phyloP scores from a whole-genome alignment of 2,113 vertebrate genomes.

The Trematocara macrostoma region DNA sequence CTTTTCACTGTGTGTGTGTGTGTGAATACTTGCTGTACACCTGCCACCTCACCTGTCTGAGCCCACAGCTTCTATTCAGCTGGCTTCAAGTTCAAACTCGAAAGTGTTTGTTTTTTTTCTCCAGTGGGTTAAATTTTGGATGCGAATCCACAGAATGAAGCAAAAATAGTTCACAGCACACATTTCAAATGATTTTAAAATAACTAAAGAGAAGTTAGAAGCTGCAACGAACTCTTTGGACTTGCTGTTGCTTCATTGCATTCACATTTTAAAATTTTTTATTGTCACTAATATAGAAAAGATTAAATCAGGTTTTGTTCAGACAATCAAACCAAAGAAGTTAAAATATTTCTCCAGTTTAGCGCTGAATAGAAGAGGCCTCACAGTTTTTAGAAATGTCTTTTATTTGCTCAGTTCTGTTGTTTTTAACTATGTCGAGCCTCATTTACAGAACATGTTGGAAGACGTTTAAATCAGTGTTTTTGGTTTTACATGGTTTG shows the following conservation, averaged over 20 bases:
- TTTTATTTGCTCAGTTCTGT: background rate
- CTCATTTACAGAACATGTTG: background rate
- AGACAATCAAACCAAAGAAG: background rate
- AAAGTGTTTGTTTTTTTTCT: background rate
- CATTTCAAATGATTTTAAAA: background rate
- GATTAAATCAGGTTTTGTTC: background rate
- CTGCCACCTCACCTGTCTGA: background rate
- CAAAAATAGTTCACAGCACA: background rate
- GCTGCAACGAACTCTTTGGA: background rate
- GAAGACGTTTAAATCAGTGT: background rate
- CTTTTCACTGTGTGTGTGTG: background rate
- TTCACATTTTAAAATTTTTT: background rate
- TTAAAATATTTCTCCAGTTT: background rate
- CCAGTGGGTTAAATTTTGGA: background rate
- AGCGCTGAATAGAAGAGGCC: background rate
- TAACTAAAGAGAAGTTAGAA: background rate
- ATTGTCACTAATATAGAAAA: background rate
- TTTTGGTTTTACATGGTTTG: background rate
- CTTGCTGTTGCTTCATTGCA: background rate
- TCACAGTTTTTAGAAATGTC: background rate
- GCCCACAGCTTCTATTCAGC: background rate
- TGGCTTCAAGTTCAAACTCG: background rate
- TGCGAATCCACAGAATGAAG: background rate
- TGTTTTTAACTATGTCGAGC: background rate
- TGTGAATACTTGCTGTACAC: background rate